A percentile compares a stretch with the other conserved stretches of the same genome.
Conservation (phyloP, 2,113 vertebrate species). For the Macaca nemestrina region DNA sequence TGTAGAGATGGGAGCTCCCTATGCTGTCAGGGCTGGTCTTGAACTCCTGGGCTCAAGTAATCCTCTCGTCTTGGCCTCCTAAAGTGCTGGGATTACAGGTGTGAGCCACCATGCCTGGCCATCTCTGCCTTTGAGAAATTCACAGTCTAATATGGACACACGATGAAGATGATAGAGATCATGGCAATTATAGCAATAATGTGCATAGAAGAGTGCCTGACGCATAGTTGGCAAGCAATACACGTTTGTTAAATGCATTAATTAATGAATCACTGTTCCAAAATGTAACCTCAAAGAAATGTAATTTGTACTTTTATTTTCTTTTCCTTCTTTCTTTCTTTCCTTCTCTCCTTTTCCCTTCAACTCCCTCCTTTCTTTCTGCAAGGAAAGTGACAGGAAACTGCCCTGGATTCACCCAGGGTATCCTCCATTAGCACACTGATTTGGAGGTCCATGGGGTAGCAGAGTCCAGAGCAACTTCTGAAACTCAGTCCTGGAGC, state of each 20-base stretch:
- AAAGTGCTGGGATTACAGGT: too few relatives aligned
- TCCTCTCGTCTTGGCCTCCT: too few relatives aligned
- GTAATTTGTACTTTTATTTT: neutral
- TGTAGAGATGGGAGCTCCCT: too few relatives aligned
- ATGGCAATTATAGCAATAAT: neutral
- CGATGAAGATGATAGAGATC: neutral
- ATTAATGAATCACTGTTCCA: neutral
- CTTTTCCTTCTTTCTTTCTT: fast-evolving
- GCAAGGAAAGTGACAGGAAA: neutral
- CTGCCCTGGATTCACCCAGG: neutral
- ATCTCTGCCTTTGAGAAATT: constrained; percentile 21
- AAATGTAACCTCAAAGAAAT: neutral
- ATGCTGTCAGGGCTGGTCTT: too few relatives aligned
- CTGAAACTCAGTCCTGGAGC: neutral
- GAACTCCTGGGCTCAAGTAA: too few relatives aligned
- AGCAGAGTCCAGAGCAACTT: neutral
- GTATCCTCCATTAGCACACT: neutral
- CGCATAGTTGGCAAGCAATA: neutral
- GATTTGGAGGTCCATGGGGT: neutral
- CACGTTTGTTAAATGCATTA: neutral
- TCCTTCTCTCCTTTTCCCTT: too few relatives aligned
- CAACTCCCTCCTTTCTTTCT: too few relatives aligned
- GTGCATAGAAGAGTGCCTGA: neutral
- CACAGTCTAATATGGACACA: neutral
- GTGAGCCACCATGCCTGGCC: too few relatives aligned